Conservation (phyloP, 2,113 vertebrate genomes). For the Lepus europaeus region DNA sequence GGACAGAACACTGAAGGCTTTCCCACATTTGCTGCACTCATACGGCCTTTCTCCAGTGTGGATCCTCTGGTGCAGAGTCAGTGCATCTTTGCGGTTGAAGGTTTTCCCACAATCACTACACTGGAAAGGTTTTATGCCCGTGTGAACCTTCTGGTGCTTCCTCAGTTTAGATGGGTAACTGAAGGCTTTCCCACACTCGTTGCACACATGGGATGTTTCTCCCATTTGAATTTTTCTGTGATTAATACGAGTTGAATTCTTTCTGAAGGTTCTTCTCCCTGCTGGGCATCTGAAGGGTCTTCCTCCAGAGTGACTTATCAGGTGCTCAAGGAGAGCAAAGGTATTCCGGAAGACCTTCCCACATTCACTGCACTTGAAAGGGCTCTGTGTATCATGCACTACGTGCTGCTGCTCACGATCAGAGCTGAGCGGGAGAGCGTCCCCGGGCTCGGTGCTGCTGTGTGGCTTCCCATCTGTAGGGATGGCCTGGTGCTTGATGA, state of each 20-base stretch:
- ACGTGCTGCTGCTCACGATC: not conserved
- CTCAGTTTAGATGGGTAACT: constrained; percentile 54
- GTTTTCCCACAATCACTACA: constrained; percentile 39
- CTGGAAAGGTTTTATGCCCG: constrained; percentile 27
- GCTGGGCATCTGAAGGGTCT: not conserved
- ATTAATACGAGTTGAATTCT: not conserved
- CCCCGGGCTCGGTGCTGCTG: rapidly evolving
- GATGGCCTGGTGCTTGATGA: not conserved
- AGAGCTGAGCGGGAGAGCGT: not conserved
- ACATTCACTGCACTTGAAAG: constrained; percentile 35
- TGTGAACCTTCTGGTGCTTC: constrained; percentile 63
- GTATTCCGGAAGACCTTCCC: constrained; percentile 36
- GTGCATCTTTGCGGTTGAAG: constrained; percentile 64
- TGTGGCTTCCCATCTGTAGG: rapidly evolving
- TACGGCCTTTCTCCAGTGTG: constrained; percentile 58
- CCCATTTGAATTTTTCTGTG: not conserved
- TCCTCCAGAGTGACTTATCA: not conserved
- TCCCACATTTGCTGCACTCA: not conserved
- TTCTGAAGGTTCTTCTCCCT: not conserved
- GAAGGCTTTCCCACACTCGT: constrained; percentile 58
- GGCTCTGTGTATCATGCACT: rapidly evolving
- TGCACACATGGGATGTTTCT: not conserved
- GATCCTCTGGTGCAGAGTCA: constrained; percentile 15
- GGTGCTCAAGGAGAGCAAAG: not conserved
- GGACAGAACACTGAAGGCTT: constrained; percentile 36